A percentile compares a stretch with the other conserved stretches of the same genome.
Conservation (phyloP, 2,888 invertebrate species). For the Amphimallon solstitiale region DNA sequence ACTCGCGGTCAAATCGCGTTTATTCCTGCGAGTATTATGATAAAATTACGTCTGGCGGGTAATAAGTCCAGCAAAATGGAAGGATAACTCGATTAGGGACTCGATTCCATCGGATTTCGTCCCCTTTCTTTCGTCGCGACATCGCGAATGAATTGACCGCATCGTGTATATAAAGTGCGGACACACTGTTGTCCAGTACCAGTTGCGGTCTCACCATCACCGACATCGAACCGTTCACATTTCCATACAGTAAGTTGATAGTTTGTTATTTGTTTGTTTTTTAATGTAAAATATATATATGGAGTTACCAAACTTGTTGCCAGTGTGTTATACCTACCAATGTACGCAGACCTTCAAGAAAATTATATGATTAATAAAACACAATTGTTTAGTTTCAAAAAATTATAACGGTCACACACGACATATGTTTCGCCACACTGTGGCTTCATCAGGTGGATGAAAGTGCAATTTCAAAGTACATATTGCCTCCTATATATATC, state of each 20-base stretch:
- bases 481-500: too few species aligned
- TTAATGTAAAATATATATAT: constrained; percentile 13
- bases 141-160: neutral
- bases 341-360: too few species aligned
- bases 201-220: constrained; percentile 8
- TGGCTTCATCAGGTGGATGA: too few species aligned
- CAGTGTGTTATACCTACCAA: too few species aligned
- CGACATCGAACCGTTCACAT: neutral
- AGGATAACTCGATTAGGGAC: constrained; percentile 49
- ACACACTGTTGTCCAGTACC: constrained; percentile 2
- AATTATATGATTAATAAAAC: too few species aligned
- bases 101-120: neutral
- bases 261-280: neutral
- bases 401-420: too few species aligned
- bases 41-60: constrained; percentile 49
- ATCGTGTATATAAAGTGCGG: constrained; percentile 31
- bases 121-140: neutral
- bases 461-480: too few species aligned
- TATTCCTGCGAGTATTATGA: constrained; percentile 39
- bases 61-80: constrained; percentile 52
- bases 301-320: too few species aligned
- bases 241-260: neutral
- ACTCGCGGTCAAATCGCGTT: constrained; percentile 35
- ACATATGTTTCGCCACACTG: too few species aligned
- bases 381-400: too few species aligned